Evolutionary conservation across 2,113 vertebrate genomes (phyloP).

Genomic region (Onychostoma macrolepis): DNA sequence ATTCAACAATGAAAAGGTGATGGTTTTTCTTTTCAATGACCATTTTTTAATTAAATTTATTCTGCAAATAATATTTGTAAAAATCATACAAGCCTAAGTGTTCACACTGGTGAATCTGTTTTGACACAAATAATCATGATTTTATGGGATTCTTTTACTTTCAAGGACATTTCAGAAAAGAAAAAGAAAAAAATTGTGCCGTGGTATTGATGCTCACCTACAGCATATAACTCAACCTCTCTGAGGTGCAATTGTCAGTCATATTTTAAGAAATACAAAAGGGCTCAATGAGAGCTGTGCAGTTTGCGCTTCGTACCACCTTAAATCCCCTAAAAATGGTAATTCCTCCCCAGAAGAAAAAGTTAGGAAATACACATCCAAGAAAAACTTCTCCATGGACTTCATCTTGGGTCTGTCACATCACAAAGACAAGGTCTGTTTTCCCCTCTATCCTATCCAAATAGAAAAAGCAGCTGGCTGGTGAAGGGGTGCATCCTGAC

Average conservation of each 20-base stretch:
- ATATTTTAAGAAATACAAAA: constrained; percentile 25
- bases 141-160: constrained; percentile 51
- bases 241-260: constrained; percentile 32
- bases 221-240: constrained; percentile 61
- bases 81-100: constrained; percentile 75
- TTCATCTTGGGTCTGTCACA: background rate
- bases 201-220: constrained; percentile 71
- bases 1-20: constrained; percentile 59
- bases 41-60: constrained; percentile 72
- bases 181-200: constrained; percentile 47
- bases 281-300: constrained; percentile 62
- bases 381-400: background rate
- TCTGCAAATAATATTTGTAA: constrained; percentile 79
- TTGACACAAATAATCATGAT: constrained; percentile 56
- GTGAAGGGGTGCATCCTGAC: constrained; percentile 1
- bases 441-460: background rate
- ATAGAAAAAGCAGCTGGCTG: background rate
- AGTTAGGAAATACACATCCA: background rate
- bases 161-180: constrained; percentile 5
- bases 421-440: background rate
- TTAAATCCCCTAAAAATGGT: background rate
- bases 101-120: constrained; percentile 64
- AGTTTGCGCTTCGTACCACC: constrained; percentile 55
- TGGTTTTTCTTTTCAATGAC: background rate
- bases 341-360: background rate